These are phyloP conservation scores for Chromoteleia sp. DNA, from an alignment of 2,888 invertebrate species.

Conservation along the genomic window DNA sequence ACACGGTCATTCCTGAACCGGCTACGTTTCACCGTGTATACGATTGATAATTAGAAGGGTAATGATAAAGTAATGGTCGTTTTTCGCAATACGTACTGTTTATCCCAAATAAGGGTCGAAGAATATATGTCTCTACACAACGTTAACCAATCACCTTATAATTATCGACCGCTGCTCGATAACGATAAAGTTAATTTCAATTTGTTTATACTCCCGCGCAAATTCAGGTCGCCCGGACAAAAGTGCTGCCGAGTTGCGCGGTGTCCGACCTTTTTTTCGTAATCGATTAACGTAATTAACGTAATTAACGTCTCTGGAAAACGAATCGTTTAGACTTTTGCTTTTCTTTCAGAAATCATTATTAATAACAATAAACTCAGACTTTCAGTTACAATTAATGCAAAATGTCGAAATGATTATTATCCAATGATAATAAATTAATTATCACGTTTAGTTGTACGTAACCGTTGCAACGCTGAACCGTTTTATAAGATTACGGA, in stretches of 20 bases:
- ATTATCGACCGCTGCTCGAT: slow-evolving; percentile 50
- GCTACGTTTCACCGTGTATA: slow-evolving; percentile 61
- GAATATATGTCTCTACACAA: slow-evolving; percentile 55
- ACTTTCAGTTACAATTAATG: slow-evolving; percentile 1
- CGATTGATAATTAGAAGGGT: slow-evolving; percentile 73
- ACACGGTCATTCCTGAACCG: slow-evolving; percentile 53
- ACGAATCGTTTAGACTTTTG: no score
- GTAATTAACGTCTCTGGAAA: no score
- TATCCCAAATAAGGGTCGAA: slow-evolving; percentile 63
- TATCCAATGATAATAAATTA: slow-evolving; percentile 32
- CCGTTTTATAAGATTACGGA: slow-evolving; percentile 44
- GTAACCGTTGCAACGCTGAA: neutral
- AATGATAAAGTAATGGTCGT: slow-evolving; percentile 69
- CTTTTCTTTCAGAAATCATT: neutral
- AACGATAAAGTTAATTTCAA: slow-evolving; percentile 52
- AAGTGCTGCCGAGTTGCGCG: neutral
- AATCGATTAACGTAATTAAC: neutral
- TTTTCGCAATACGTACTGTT: slow-evolving; percentile 62
- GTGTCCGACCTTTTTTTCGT: neutral
- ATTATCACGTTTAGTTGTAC: slow-evolving; percentile 21
- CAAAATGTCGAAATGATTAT: slow-evolving; percentile 12
- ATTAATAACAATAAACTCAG: neutral
- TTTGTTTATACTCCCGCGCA: slow-evolving; percentile 30
- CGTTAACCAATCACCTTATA: slow-evolving; percentile 59
- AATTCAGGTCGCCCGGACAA: slow-evolving; percentile 8